Percentiles rank a stretch among this genome's conserved stretches.
phyloP scores from a whole-genome alignment of 2,888 invertebrate species.

The Cheilosia scutellata region DNA sequence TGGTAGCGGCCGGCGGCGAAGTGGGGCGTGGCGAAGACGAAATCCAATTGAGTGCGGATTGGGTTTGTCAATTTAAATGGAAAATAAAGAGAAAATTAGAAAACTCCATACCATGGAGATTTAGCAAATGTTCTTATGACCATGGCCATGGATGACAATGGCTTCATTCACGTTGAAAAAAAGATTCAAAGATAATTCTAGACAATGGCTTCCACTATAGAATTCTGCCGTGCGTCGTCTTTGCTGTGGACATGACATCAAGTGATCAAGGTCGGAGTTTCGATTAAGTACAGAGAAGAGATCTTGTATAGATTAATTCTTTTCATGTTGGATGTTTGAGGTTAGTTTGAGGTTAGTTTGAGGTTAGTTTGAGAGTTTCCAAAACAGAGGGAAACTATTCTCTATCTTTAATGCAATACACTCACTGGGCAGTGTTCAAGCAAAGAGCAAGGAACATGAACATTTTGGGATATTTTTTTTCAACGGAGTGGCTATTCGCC shows the following conservation, averaged over 20 bases:
- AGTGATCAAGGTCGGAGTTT: conserved; percentile 18
- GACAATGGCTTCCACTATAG: background rate
- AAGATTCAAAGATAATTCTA: conserved; percentile 22
- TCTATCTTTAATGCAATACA: no score
- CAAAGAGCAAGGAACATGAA: no score
- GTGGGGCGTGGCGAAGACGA: background rate
- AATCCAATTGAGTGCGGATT: conserved; percentile 1
- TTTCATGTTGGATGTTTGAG: no score
- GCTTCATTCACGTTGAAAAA: conserved; percentile 16
- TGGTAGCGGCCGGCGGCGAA: background rate
- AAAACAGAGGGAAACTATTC: no score
- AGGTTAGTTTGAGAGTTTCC: no score
- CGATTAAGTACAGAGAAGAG: conserved; percentile 19
- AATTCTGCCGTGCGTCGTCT: no score
- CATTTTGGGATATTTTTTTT: no score
- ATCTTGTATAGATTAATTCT: no score
- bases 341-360: no score
- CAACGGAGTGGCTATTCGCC: no score
- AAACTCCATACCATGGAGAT: conserved; percentile 19
- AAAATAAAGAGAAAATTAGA: conserved; percentile 45
- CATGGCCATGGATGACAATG: conserved; percentile 30
- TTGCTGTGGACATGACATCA: conserved; percentile 4
- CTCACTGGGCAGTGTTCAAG: no score
- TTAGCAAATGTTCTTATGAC: conserved; percentile 41
- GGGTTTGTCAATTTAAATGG: conserved; percentile 31